Base-by-base conservation (phyloP, 1,140 invertebrate genomes). In the Cotesia glomerata region DNA sequence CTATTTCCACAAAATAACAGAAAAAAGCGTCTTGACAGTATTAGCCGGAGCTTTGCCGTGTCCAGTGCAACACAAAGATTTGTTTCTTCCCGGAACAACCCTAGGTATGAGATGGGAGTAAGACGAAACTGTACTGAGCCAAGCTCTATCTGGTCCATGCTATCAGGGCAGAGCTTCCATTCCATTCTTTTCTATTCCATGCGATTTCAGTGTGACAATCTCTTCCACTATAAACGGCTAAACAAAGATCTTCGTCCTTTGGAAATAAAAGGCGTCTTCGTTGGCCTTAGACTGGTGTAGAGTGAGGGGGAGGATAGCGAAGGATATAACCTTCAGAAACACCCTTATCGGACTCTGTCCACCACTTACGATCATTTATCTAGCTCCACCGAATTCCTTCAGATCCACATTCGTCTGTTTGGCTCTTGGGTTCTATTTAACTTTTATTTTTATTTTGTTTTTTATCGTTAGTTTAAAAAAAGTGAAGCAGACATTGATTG, bases 211-310 rank as follows among this genome's bases (percentile, higher is more conserved):
- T 45, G 39, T 26, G 82, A 77, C 85, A 87, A 87, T 86, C 85
- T 86, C 85, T 86, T 83, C 82, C 81, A 84, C 84, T 83, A 84
- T 87, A 87, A 87, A 87, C 86, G 85, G 84, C 86, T 86, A 87
- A 87, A 87, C 86, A 87, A 86, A 87, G 85, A 87, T 82, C 79
- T 86, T 80, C 78, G 86, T 86, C 86, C 85, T 86, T 87, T 79
- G 79, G 80, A 58, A 63, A 76, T 76, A 51, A 45, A 45, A 45
- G 2, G 39, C 39, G 39, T 45, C 39, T 45, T 45, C 39, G 2
- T 45, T 45, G 39, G 70, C 66, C 66, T 71, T 70, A 75, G 64
- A 78, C 72, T 26, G 26, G 26, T 26, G 26, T 26, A 26, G 26
- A 26, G 26, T 26, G 26, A 26, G 26, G 26, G 26, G 26, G 26